phyloP scores from a whole-genome alignment of 2,888 invertebrate species.

The Eudemis profundana region DNA sequence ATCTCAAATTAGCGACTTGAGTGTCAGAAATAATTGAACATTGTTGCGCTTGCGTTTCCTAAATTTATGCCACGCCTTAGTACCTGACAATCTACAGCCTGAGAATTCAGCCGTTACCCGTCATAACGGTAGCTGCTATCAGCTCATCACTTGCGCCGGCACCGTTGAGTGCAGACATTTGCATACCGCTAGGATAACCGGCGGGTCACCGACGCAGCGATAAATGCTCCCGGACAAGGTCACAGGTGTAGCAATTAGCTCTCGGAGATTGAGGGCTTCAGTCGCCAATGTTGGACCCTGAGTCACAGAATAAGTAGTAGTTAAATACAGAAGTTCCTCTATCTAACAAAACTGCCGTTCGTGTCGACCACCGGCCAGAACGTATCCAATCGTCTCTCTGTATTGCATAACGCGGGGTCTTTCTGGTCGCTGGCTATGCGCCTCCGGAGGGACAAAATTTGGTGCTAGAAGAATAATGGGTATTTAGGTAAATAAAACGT shows the following conservation, averaged over 20 bases:
- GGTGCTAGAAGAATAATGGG: too few species aligned
- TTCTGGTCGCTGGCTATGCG: too few species aligned
- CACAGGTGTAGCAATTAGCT: constrained; percentile 29
- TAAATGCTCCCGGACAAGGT: constrained; percentile 54
- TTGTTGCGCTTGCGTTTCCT: too few species aligned
- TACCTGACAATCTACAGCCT: not conserved
- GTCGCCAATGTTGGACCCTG: not conserved
- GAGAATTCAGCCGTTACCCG: not conserved
- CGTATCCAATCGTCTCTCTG: too few species aligned
- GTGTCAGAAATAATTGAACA: too few species aligned
- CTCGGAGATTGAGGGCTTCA: constrained; percentile 1
- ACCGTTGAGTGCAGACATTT: constrained; percentile 54
- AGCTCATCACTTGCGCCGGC: constrained; percentile 25
- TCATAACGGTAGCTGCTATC: not conserved
- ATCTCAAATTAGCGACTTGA: too few species aligned
- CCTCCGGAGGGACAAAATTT: too few species aligned
- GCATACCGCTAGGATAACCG: constrained; percentile 72
- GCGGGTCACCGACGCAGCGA: constrained; percentile 66
- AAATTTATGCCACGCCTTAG: too few species aligned
- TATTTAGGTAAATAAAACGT: too few species aligned
- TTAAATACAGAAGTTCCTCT: not conserved
- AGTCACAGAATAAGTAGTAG: not conserved
- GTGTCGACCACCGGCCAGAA: not conserved
- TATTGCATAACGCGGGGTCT: too few species aligned
- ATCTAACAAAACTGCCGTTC: not conserved